A percentile compares a stretch with the other conserved stretches of the same genome.
These are phyloP conservation scores for Ctenochaetus hawaiiensis DNA, from an alignment of 2,797 vertebrate genomes.

Conservation along the genomic window DNA sequence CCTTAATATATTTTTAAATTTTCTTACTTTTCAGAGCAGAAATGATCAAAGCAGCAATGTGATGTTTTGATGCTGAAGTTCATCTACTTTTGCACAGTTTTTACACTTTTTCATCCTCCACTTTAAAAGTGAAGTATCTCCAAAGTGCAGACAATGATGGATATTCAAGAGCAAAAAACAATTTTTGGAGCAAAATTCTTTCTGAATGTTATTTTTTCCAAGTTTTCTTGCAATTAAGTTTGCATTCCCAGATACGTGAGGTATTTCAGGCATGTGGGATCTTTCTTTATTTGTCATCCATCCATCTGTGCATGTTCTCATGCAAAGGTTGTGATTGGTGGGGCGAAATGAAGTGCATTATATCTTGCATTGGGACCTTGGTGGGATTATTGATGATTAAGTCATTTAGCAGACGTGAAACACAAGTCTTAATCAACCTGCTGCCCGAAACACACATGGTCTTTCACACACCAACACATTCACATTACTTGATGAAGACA, in stretches of 20 bases:
- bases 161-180: slow-evolving; percentile 7
- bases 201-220: not conserved
- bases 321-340: not conserved
- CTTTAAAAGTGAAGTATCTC: slow-evolving; percentile 7
- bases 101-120: not conserved
- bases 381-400: not conserved
- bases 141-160: not conserved
- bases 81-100: not conserved
- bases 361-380: not conserved
- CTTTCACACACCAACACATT: not conserved
- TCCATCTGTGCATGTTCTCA: not conserved
- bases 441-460: not conserved
- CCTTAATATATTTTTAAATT: not conserved
- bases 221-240: not conserved
- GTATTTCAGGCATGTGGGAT: not conserved
- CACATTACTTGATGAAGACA: slow-evolving; percentile 19
- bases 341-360: not conserved
- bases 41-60: not conserved
- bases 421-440: not conserved
- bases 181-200: not conserved
- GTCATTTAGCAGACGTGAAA: not conserved
- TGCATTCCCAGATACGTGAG: not conserved
- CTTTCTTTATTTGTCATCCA: not conserved
- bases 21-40: not conserved
- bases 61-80: not conserved